Conservation (phyloP, 2,888 invertebrate species). For the Cheilosia impressa region DNA sequence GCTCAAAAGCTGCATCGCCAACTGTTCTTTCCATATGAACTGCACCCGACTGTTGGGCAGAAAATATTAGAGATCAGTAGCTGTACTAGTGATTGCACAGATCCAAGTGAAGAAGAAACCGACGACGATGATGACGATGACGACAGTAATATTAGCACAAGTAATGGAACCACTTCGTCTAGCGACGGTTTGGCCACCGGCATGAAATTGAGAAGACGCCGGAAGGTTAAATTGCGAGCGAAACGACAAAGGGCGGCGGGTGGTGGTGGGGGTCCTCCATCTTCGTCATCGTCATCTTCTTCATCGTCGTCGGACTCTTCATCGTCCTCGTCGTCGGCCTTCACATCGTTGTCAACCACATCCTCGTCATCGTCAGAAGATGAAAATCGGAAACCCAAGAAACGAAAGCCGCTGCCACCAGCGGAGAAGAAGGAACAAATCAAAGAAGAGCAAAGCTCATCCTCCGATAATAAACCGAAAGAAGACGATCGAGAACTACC, state of each 20-base stretch:
- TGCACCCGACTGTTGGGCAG: conserved; percentile 68
- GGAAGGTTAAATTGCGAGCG: conserved; percentile 7
- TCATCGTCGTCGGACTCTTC: conserved; percentile 55
- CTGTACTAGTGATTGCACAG: conserved; percentile 74
- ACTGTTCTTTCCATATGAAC: conserved; percentile 79
- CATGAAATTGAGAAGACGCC: conserved; percentile 24
- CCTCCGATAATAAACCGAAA: conserved; percentile 13
- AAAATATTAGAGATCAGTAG: conserved; percentile 79
- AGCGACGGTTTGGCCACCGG: conserved; percentile 14
- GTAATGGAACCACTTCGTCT: conserved; percentile 6
- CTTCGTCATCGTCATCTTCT: conserved; percentile 55
- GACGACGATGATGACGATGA: conserved; percentile 22
- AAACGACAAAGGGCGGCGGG: conserved; percentile 14
- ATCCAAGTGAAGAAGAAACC: conserved; percentile 56
- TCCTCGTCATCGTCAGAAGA: conserved; percentile 49
- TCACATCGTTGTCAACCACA: conserved; percentile 54
- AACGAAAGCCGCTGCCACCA: background rate
- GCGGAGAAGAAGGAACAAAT: background rate
- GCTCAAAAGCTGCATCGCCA: conserved; percentile 76
- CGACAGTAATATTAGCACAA: conserved; percentile 9
- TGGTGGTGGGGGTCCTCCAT: conserved; percentile 44
- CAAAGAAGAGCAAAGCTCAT: background rate
- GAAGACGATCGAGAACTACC: conserved; percentile 67
- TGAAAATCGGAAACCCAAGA: conserved; percentile 10
- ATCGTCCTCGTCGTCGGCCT: conserved; percentile 44